These are phyloP conservation scores for Nemotelus nigrinus DNA, from an alignment of 2,888 invertebrate genomes.

Conservation along the genomic window DNA sequence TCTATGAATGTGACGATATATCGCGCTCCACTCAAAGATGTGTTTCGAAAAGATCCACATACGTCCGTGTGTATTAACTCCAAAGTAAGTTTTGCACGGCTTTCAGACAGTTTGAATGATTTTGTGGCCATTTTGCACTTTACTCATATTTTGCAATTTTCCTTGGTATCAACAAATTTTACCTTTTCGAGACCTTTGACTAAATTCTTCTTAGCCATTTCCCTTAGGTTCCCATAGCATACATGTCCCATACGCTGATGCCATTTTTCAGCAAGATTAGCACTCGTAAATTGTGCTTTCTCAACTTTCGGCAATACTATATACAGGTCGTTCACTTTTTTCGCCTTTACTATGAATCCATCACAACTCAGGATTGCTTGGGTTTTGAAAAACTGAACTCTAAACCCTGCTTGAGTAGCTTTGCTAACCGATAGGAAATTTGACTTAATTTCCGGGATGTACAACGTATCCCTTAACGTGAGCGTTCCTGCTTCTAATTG, in stretches of 20 bases:
- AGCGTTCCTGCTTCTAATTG: not conserved
- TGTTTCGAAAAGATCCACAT: not conserved
- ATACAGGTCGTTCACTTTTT: not conserved
- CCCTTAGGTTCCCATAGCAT: not conserved
- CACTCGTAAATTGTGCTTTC: not conserved
- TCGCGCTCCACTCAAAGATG: not conserved
- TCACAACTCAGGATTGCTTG: not conserved
- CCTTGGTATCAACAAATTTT: not conserved
- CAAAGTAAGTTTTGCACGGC: not conserved
- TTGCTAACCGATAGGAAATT: not conserved
- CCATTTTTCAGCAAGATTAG: not conserved
- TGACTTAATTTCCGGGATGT: not conserved
- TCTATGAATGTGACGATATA: constrained; percentile 21
- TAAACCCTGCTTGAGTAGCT: not conserved
- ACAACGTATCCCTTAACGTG: not conserved
- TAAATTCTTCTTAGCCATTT: not conserved
- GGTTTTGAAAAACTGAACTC: not conserved
- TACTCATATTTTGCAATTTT: not conserved
- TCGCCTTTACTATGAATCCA: not conserved
- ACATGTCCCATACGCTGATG: not conserved
- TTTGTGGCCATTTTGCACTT: not conserved
- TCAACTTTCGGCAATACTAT: not conserved
- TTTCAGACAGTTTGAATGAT: not conserved
- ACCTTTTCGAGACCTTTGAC: not conserved
- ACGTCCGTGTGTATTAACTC: not conserved